Base-by-base conservation (phyloP, 2,797 vertebrate species). In the Brotula barbata region DNA sequence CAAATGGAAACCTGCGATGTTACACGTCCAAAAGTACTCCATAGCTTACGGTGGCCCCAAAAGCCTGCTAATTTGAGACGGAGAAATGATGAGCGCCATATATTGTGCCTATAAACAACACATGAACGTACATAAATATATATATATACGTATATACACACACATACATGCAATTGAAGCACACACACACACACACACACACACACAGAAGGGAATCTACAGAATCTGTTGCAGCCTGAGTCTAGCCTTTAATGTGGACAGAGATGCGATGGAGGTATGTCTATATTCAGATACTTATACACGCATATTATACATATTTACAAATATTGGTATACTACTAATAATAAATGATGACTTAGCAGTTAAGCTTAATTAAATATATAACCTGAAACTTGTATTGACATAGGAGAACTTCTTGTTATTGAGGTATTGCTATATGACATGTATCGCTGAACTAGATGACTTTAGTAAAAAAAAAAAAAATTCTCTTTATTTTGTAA, bases 301-400 rank as follows among this genome's bases (percentile, higher is more conserved):
- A 88, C 71, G 77, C 81, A 89, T 83, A 89, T 81, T 87, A 91
- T 84, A 85, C 86, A 90, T 90, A 90, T 89, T 88, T 88, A 85
- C 86, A 81, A 84, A 85, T 89, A 89, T 88, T 82, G 72, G 75
- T 89, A 91, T 92, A 90, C 67, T 90, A 92, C 86, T 91, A 92
- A 87, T 92, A 79, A 92, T 92, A 90, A 92, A 91, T 87, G 89
- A 92, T 92, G 91, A 91, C 86, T 89, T 92, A 92, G 92, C 89
- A 58, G 87, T 91, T 92, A 92, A 91, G 89, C 90, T 90, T 92
- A 91, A 92, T 91, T 78, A 92, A 92, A 90, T 90, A 90, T 87
- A 87, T 93, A 93, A 90, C 86, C 90, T 87, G 88, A 85, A 90
- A 86, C 75, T 86, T 91, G 89, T 92, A 91, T 90, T 91, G 87